These are phyloP conservation scores for Ectropis crepuscularia DNA, from an alignment of 2,888 invertebrate species.

Conservation along the genomic window DNA sequence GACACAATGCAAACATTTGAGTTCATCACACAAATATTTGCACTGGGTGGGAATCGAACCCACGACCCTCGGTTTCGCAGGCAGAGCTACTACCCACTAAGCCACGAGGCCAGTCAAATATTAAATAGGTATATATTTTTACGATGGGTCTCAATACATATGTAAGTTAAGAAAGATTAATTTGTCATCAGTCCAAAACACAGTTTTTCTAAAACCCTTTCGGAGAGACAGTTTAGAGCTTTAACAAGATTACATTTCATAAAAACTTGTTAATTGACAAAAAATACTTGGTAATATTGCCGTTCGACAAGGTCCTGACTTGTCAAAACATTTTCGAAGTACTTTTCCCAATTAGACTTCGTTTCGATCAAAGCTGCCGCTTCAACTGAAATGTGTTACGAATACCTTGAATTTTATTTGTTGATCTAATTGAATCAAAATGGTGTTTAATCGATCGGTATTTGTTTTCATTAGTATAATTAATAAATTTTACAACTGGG, in stretches of 20 bases:
- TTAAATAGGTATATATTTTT: too few species aligned
- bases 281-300: not conserved
- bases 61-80: too few species aligned
- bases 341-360: conserved; percentile 45
- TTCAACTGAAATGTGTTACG: conserved; percentile 56
- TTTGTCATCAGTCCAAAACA: conserved; percentile 10
- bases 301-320: conserved; percentile 12
- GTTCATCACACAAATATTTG: too few species aligned
- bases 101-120: too few species aligned
- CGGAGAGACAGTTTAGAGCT: not conserved
- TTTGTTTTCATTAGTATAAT: conserved; percentile 64
- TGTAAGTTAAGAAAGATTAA: too few species aligned
- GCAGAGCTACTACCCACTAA: too few species aligned
- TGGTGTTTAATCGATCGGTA: conserved; percentile 59
- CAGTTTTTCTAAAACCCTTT: not conserved
- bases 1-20: too few species aligned
- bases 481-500: conserved; percentile 32
- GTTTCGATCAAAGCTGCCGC: conserved; percentile 59
- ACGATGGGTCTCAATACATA: too few species aligned
- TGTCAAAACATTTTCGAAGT: conserved; percentile 2
- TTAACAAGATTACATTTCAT: conserved; percentile 7
- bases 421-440: conserved; percentile 68
- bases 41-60: too few species aligned
- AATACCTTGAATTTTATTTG: conserved; percentile 62
- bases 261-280: not conserved